These are phyloP conservation scores for Drosophila maculinotata DNA, from an alignment of 2,888 invertebrate genomes.

Conservation along the genomic window DNA sequence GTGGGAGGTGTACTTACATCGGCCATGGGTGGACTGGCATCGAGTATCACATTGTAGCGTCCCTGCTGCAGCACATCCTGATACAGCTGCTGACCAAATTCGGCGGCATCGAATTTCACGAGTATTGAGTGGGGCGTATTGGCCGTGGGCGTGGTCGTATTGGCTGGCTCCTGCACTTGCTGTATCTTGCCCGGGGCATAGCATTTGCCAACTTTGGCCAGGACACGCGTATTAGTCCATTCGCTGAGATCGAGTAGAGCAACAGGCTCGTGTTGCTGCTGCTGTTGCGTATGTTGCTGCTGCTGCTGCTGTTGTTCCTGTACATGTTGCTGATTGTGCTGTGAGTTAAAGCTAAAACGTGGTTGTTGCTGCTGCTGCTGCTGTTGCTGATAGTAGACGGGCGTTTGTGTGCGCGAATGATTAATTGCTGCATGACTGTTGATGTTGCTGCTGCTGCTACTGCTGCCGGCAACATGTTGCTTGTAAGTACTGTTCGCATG, in stretches of 20 bases:
- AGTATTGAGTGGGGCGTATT: slow-evolving; percentile 89
- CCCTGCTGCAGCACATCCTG: slow-evolving; percentile 92
- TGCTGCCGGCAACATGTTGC: slow-evolving; percentile 67
- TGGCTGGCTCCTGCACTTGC: slow-evolving; percentile 87
- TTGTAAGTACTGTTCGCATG: slow-evolving; percentile 76
- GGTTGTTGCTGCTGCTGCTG: slow-evolving; percentile 57
- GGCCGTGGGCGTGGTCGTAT: slow-evolving; percentile 35
- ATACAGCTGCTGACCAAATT: slow-evolving; percentile 89
- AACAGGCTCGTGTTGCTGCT: slow-evolving; percentile 56
- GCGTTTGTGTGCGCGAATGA: slow-evolving; percentile 69
- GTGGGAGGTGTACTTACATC: slow-evolving; percentile 86
- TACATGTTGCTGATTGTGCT: slow-evolving; percentile 77
- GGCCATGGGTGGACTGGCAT: slow-evolving; percentile 94
- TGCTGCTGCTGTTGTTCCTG: slow-evolving; percentile 66
- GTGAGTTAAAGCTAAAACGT: slow-evolving; percentile 77
- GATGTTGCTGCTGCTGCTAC: slow-evolving; percentile 32
- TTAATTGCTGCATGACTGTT: slow-evolving; percentile 56
- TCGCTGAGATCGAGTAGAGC: slow-evolving; percentile 92
- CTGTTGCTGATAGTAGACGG: slow-evolving; percentile 64
- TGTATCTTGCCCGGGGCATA: slow-evolving; percentile 96
- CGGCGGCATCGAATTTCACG: slow-evolving; percentile 93
- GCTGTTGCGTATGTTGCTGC: slow-evolving; percentile 40
- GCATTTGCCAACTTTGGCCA: slow-evolving; percentile 93
- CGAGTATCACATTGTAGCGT: slow-evolving; percentile 95
- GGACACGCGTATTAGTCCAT: slow-evolving; percentile 96